Evolutionary conservation across 2,888 invertebrate genomes (phyloP), one percentile per base, ranked within the genome.

Genomic region (Hirtodrosophila alboralis): DNA sequence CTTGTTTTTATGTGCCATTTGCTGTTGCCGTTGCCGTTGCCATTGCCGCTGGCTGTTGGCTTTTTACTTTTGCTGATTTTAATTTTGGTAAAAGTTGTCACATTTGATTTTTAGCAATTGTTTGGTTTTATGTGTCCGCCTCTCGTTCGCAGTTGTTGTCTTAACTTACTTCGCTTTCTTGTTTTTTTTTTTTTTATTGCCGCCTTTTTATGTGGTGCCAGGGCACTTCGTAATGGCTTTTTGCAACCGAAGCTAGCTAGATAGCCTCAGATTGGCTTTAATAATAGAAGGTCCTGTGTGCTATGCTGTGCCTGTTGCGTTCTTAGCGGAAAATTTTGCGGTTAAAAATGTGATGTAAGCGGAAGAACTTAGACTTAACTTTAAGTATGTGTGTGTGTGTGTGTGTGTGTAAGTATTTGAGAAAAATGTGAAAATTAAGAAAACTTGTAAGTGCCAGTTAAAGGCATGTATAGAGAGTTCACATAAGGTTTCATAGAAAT

Each of bases 1-100:
- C 3, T 48, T 37, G 36, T 23, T 52, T 74, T 74, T 53, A 68
- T 68, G 51, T 45, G 37, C 8, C 38, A 68, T 68, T 48, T 45
- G 37, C 8, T 34, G 30, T 33, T 44, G 45, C 18, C 18, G 18
- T 18, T 18, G 18, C 18, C 4, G 18, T 23, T 23, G 23, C 40
- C 34, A 28, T 49, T 52, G 48, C 48, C 23, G 14, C 12, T 52
- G 45, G 56, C 54, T 56, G 36, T 60, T 63, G 56, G 54, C 62
- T 75, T 71, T 71, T 79, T 57, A 45, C 71, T 63, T 83, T 63
- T 61, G 66, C 64, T 73, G 84, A 80, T 80, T 86, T 80, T 80
- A 80, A 80, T 80, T 80, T 86, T 76, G 81, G 79, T 86, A 86
- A 80, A 80, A 80, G 79, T 86, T 80, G 79, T 80, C 86, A 80